Evolutionary conservation across 37 sponge, comb jelly and placozoan species (phyloP).

Genomic region (Chondrosia reniformis): DNA sequence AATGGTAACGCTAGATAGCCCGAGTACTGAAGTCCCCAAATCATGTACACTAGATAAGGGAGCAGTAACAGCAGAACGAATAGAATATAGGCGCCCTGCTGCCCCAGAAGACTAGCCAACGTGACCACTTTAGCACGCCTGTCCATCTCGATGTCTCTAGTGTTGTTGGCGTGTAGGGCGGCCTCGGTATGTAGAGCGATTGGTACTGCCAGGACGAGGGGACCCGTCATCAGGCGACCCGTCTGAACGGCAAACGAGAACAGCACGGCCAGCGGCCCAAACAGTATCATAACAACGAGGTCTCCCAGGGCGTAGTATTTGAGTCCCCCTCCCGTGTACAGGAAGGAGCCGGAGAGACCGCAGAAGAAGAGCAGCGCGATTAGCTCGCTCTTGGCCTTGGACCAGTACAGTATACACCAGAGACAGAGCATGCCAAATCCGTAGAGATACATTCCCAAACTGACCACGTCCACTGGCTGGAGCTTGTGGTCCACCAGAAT

Average conservation of each 20-base stretch:
- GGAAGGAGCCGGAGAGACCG: conserved; percentile 80
- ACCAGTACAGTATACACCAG: conserved; percentile 41
- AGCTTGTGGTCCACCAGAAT: conserved; percentile 39
- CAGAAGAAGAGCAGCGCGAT: conserved; percentile 81
- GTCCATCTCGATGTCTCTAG: conserved; percentile 57
- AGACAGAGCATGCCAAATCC: conserved; percentile 58
- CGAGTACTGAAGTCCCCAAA: conserved; percentile 60
- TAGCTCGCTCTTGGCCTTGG: conserved; percentile 48
- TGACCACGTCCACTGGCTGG: conserved; percentile 47
- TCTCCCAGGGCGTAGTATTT: conserved; percentile 86
- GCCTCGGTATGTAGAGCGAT: conserved; percentile 80
- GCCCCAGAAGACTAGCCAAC: conserved; percentile 63
- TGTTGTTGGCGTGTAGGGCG: conserved; percentile 74
- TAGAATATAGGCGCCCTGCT: conserved; percentile 69
- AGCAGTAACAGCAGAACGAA: conserved; percentile 66
- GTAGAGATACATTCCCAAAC: conserved; percentile 66
- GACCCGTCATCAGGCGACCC: conserved; percentile 41
- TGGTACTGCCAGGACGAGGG: conserved; percentile 68
- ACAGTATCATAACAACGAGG: conserved; percentile 65
- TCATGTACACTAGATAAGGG: conserved; percentile 66
- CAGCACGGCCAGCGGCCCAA: conserved; percentile 80
- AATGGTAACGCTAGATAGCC: conserved; percentile 49
- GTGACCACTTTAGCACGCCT: conserved; percentile 47
- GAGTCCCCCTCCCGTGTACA: conserved; percentile 85
- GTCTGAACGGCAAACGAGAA: conserved; percentile 65